Evolutionary conservation across 2,888 invertebrate species (phyloP), one percentile per base, ranked within the genome.

Genomic region (Brenthis daphne): DNA sequence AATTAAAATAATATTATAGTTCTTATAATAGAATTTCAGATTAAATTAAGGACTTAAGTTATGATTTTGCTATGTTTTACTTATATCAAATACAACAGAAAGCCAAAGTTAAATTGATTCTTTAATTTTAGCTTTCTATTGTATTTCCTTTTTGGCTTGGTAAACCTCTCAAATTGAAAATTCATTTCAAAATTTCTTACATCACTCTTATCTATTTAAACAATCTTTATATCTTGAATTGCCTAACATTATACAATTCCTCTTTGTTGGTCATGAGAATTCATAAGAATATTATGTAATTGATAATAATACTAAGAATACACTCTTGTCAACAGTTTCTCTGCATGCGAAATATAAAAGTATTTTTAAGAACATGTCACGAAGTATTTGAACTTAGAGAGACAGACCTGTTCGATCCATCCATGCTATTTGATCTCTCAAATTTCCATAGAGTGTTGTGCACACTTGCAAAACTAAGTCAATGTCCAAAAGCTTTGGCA

Each of bases 401-500:
- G 77, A 93, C 94, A 12, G 98, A 99, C 86, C 93, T 99, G 48
- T 99, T 99, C 86, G 98, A 99, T 80, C 97, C 98, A 0, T 95
- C 96, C n/a, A 98, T 98, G 96, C 94, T 99, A 64, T 99, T 98
- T 85, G 98, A 99, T 87, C 94, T 99, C 77, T 96, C 97, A 65
- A 98, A 99, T 91, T 99, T 99, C 90, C 97, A 97, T 89, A 95
- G 97, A 82, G 99, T 99, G 51, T 93, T 99, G 73, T 96, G 97
- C 83, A 98, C 98, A 0, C 92, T 99, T 66, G 97, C 98, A 8
- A 96, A 96, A 82, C 93, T 99, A 71, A 99, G 98, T 67, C 95
- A 96, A 82, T 96, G 96, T 77, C 94, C 95, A 1, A 96, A 96
- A 86, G 95, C 96, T 16, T 69, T 89, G 47, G 90, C 94, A 75